Evolutionary conservation across 2,797 vertebrate species (phyloP), one percentile per base, ranked within the genome.

Genomic region (Schizopygopsis pylzovi): DNA sequence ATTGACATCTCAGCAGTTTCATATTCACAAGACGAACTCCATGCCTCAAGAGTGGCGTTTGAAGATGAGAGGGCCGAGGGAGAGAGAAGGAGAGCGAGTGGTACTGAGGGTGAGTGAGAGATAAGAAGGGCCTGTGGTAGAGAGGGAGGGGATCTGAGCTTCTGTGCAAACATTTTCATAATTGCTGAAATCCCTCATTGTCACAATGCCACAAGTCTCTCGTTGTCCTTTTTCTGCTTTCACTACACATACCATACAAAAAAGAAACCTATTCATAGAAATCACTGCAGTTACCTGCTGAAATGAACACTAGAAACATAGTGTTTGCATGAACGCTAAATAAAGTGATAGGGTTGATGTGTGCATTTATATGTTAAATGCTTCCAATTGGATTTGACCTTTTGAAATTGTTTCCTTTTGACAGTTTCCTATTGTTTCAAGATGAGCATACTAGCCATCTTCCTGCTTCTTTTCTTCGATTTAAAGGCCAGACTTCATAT

Each of bases 1-100:
- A 91, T 88, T 91, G 87, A 87, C 83, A 84, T 89, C 33, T 25
- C 88, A 56, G 89, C 85, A 84, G 89, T 92, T 91, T 90, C 49
- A 85, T 87, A 87, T 88, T 90, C 90, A 87, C 80, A 84, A 82
- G 87, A 83, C 90, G 84, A 92, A 56, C 85, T 82, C 77, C 80
- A 87, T 81, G 87, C 78, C 76, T 86, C 77, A 67, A 81, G 63
- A 79, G 79, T 43, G 71, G 68, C 45, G 6, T 90, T 85, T 90
- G 81, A 90, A 88, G 52, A 84, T 84, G 20, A 80, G 67, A 70
- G 43, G 37, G 37, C 39, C 10, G 45, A 71, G 61, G 28, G 52
- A 88, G 18, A 61, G 72, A 59, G 41, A 85, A 47, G 43, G 16
- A 39, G 72, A 61, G 56, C n/a, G 71, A 41, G 56, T 5, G 75